Evolutionary conservation across 2,888 invertebrate genomes (phyloP).

Genomic region (Saturnia japonica): DNA sequence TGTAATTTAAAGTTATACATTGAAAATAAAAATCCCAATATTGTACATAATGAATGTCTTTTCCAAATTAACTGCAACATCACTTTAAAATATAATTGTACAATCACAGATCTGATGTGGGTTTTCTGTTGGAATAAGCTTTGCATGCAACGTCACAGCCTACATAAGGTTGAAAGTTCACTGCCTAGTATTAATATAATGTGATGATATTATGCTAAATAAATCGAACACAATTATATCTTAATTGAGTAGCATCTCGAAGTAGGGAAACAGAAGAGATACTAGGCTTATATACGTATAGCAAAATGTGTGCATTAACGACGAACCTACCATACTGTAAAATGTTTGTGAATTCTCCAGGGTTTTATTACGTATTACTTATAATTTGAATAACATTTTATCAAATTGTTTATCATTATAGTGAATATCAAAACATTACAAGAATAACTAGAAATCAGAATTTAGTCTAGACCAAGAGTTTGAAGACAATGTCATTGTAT

Average conservation of each 20-base stretch:
- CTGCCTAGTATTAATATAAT: not conserved
- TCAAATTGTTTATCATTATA: no score
- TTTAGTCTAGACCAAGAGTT: no score
- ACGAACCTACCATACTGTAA: no score
- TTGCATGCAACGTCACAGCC: constrained; percentile 7
- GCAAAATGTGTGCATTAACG: no score
- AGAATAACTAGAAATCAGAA: no score
- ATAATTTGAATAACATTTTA: no score
- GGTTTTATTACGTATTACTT: no score
- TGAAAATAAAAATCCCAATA: not conserved
- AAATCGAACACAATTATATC: not conserved
- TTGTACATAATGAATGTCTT: not conserved
- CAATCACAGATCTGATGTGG: constrained; percentile 7
- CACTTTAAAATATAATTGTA: constrained; percentile 1
- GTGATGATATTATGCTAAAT: not conserved
- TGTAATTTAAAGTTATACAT: not conserved
- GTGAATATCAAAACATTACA: no score
- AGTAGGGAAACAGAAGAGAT: no score
- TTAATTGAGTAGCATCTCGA: not conserved
- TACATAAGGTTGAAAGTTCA: constrained; percentile 7
- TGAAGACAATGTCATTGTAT: no score
- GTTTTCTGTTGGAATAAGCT: not conserved
- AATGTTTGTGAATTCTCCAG: no score
- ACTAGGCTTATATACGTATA: no score
- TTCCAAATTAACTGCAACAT: not conserved